Evolutionary conservation across 2,888 invertebrate species (phyloP), one percentile per base, ranked within the genome.

Genomic region (Myopa testacea): DNA sequence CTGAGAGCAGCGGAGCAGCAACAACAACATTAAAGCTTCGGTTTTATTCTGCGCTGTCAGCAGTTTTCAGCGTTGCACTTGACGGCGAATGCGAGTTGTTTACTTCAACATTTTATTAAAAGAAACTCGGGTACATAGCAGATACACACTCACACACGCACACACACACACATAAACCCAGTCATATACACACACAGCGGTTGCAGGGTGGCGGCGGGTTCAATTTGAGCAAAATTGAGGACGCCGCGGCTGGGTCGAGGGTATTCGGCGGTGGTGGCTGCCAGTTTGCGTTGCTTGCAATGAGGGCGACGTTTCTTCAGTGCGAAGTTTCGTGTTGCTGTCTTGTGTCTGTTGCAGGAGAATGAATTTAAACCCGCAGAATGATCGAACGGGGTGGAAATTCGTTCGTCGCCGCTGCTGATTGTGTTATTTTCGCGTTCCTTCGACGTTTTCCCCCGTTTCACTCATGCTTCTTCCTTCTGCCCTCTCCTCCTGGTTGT

Each of bases 51-150:
- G 68, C 45, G 40, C 37, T 50, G 75, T 75, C 69, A 75, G 75
- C 75, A 69, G 75, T 69, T 69, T 75, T 69, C 60, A 68, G 60
- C 60, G 69, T 50, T 75, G 68, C 69, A 69, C 75, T 75, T 75
- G 75, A 75, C 75, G 75, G 37, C 75, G 58, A 38, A 8, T 75
- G 40, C 16, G 52, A 14, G 69, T 34, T 58, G 75, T 16, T 58
- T 50, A 52, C 12, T 16, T 6, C 65, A 55, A 55, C 26, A 37
- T 14, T 68, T 52, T 55, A 58, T 68, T 75, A 75, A 75, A 72
- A 73, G 45, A 73, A 19, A 14, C 26, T 4, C 62, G 16, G 10
- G 26, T 62, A 62, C 38, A 63, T 16, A 60, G 55, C 12, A 45
- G 58, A 6, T 19, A 58, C 58, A 58, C n/a, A 3, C 26, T 26